Conservation (phyloP, 2,797 vertebrate species). For the Argyrosomus regius region DNA sequence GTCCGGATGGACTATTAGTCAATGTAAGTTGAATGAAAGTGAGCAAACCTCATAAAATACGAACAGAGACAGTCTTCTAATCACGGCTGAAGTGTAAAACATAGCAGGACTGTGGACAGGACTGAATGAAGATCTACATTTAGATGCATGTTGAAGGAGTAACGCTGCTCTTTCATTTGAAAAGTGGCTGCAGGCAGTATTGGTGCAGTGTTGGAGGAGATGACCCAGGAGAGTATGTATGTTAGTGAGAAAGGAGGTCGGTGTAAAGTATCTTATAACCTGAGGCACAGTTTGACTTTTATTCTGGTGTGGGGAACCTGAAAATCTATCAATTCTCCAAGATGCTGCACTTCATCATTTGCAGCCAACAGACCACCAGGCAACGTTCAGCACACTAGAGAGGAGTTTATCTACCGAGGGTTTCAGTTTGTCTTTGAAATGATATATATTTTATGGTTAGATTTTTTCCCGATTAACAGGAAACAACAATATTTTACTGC, state of each 20-base stretch:
- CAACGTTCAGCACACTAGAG: background rate
- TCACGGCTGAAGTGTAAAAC: background rate
- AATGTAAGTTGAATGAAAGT: background rate
- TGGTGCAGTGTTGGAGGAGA: conserved; percentile 24
- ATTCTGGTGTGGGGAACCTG: conserved; percentile 20
- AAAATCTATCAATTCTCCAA: background rate
- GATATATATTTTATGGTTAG: no score
- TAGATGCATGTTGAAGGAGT: background rate
- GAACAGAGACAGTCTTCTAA: background rate
- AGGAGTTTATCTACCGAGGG: background rate
- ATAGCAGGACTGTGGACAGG: background rate
- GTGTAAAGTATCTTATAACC: conserved; percentile 3
- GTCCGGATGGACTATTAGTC: background rate
- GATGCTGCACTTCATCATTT: conserved; percentile 16
- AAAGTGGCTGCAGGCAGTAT: conserved; percentile 27
- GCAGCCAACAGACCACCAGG: background rate
- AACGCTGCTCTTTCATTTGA: conserved; percentile 23
- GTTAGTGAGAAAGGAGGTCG: conserved; percentile 34
- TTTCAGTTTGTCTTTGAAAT: no score
- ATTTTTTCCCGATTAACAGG: background rate
- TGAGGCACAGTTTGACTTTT: conserved; percentile 52
- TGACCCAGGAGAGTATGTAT: conserved; percentile 20
- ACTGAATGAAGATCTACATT: background rate
- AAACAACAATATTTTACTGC: no score
- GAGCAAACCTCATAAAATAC: background rate